These are phyloP conservation scores for Darevskia mixta DNA, from an alignment of 2,797 vertebrate genomes.

Conservation along the genomic window DNA sequence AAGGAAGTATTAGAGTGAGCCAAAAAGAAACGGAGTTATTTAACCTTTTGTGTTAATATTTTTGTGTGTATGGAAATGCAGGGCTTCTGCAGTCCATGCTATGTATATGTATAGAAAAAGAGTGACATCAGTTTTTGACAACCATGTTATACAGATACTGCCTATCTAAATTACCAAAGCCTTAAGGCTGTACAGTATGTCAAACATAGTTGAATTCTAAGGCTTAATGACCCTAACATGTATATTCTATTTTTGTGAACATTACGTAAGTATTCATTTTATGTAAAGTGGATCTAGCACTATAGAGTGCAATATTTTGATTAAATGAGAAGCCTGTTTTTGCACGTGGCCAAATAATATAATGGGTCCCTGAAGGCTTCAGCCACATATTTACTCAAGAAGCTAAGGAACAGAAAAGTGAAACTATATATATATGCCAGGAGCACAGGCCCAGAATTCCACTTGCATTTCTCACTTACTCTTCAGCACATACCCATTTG, in stretches of 20 bases:
- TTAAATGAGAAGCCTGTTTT: constrained; percentile 16
- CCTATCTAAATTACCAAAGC: constrained; percentile 68
- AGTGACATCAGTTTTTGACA: constrained; percentile 62
- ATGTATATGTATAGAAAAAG: constrained; percentile 34
- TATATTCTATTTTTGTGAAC: constrained; percentile 66
- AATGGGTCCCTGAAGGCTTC: rapidly evolving
- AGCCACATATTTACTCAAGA: background rate
- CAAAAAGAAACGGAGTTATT: constrained; percentile 16
- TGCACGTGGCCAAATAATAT: rapidly evolving
- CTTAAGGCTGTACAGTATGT: constrained; percentile 60
- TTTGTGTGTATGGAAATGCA: constrained; percentile 30
- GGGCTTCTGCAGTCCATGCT: constrained; percentile 39
- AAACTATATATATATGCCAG: background rate
- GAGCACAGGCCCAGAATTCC: constrained; percentile 1
- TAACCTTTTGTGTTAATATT: background rate
- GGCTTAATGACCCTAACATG: constrained; percentile 61
- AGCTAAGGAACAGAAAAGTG: background rate
- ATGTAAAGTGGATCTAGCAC: constrained; percentile 49
- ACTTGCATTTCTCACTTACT: constrained; percentile 1
- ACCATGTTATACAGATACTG: constrained; percentile 60
- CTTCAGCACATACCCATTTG: constrained; percentile 34
- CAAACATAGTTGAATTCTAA: constrained; percentile 54
- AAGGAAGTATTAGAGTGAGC: background rate
- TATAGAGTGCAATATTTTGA: constrained; percentile 36
- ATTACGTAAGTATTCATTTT: constrained; percentile 51